A percentile compares a stretch with the other conserved stretches of the same genome.
Conservation (phyloP, 2,888 invertebrate species). For the Acanthosepion pharaonis region DNA sequence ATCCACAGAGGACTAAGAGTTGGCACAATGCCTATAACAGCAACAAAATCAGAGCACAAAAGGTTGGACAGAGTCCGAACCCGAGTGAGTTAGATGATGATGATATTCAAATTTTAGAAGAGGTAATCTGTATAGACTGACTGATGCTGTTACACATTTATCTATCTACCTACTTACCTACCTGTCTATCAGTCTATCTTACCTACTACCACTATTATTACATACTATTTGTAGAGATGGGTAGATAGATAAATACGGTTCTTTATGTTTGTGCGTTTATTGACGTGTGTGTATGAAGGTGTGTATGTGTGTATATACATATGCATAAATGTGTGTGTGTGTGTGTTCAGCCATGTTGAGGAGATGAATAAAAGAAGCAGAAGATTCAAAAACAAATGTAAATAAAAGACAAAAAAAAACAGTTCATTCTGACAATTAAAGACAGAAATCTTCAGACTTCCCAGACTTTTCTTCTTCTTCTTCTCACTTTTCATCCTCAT, state of each 20-base stretch:
- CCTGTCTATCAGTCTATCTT: slow-evolving; percentile 10
- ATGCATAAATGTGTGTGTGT: background rate
- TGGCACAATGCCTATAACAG: slow-evolving; percentile 39
- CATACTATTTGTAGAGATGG: slow-evolving; percentile 4
- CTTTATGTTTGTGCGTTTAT: background rate
- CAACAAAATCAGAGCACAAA: slow-evolving; percentile 44
- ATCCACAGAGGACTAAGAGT: slow-evolving; percentile 45
- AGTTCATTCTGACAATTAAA: background rate
- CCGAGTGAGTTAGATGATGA: slow-evolving; percentile 44
- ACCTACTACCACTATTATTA: background rate
- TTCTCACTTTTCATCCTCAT: slow-evolving; percentile 33
- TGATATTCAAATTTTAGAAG: slow-evolving; percentile 48
- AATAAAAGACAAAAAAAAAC: background rate
- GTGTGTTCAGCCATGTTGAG: background rate
- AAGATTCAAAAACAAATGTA: slow-evolving; percentile 5
- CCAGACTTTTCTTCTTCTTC: slow-evolving; percentile 33
- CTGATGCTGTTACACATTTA: background rate
- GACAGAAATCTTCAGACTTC: slow-evolving; percentile 33
- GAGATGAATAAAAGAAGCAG: background rate
- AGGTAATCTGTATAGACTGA: slow-evolving; percentile 47
- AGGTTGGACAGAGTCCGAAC: slow-evolving; percentile 43
- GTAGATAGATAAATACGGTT: slow-evolving; percentile 33
- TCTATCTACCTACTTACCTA: too few relatives aligned
- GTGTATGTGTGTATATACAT: background rate
- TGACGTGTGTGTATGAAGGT: background rate